These are phyloP conservation scores for Tokudaia muenninki DNA, from an alignment of 2,797 vertebrate species.

Conservation along the genomic window DNA sequence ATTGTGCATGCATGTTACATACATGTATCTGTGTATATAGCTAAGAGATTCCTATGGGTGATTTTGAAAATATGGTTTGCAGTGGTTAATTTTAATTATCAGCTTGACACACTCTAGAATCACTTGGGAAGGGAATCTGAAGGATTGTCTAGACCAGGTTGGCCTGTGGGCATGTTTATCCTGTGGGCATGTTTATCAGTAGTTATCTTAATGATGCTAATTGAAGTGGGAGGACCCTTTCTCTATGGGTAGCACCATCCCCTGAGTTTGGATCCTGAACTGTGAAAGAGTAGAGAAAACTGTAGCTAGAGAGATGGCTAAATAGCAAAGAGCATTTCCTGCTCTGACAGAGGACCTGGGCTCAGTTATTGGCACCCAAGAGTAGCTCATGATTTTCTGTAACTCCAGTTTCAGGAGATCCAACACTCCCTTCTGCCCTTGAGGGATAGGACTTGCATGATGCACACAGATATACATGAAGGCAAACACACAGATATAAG, in stretches of 20 bases:
- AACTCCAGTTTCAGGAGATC: neutral
- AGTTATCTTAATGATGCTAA: neutral
- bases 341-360: neutral
- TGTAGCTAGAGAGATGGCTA: too few species aligned
- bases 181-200: neutral
- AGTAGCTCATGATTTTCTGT: neutral
- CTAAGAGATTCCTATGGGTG: neutral
- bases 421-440: neutral
- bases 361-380: neutral
- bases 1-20: neutral
- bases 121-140: neutral
- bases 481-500: neutral
- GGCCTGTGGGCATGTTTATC: neutral
- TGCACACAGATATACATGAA: neutral
- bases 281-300: neutral
- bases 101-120: neutral
- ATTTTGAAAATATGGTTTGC: slow-evolving; percentile 25
- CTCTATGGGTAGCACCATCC: neutral
- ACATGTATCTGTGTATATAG: neutral
- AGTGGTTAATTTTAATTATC: neutral
- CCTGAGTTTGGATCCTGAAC: neutral
- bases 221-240: neutral
- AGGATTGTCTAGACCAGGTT: neutral
- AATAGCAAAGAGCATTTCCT: neutral
- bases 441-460: too few species aligned